Base-by-base conservation (phyloP, 2,113 vertebrate species). In the Hippolais icterina region DNA sequence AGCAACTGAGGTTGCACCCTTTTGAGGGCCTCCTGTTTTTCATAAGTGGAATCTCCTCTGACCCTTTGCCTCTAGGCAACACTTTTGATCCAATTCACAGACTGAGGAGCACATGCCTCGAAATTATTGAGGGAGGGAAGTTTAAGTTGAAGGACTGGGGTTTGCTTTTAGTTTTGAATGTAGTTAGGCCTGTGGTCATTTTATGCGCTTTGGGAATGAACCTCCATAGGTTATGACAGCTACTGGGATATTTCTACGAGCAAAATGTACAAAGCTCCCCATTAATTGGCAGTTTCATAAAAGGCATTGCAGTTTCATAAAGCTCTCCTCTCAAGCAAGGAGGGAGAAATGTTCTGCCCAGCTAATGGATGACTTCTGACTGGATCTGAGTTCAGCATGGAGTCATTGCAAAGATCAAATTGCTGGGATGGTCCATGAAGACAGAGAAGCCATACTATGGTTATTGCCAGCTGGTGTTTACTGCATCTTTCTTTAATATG, bases 11-110 rank as follows among this genome's bases (percentile, higher is more conserved):
- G 93, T 89, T 93, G 93, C 90, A 95, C 80, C 76, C 88, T 95
- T 93, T 92, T 92, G 86, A 96, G 92, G 77, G 72, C 90, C 76
- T 96, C 80, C 83, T 95, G 88, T 85, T 94, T 94, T 93, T 96
- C 92, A 50, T 90, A 89, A 79, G 64, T 89, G 92, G 93, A 92
- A 94, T 96, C 93, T 96, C 92, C 90, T 92, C 90, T 97, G 90
- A 96, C 94, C 90, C 68, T 89, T 46, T 96, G 92, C 92, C 93
- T 93, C 60, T 52, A 86, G 88, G 93, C 94, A 93, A 64, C 71
- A 83, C 86, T 89, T 96, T 92, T 90, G 96, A 96, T 96, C 88
- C 93, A 71, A 52, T 93, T 90, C 90, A 93, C 75, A 93, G 88
- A 53, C 76, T 89, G 83, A 75, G 86, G 72, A 93, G 86, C 72